These are phyloP conservation scores for Venustoraphidia nigricollis DNA, from an alignment of 2,888 invertebrate species.

Conservation along the genomic window DNA sequence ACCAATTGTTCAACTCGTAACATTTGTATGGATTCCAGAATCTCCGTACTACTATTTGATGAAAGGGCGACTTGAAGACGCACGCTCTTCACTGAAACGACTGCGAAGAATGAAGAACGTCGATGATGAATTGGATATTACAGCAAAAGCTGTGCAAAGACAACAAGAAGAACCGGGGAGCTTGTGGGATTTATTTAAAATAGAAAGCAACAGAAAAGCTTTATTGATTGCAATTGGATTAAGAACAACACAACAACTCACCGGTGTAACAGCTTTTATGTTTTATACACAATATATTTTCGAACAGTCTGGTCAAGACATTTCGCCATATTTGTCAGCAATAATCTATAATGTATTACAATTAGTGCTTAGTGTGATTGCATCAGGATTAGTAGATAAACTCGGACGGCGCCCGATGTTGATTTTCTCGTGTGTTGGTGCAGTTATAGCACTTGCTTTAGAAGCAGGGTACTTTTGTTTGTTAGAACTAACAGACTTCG, in stretches of 20 bases:
- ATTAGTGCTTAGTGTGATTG: slow-evolving; percentile 13
- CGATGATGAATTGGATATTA: slow-evolving; percentile 1
- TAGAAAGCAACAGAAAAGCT: slow-evolving; percentile 5
- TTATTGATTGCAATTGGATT: slow-evolving; percentile 1
- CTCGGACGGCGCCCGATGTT: slow-evolving; percentile 27
- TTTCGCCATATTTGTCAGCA: slow-evolving; percentile 16
- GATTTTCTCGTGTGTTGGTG: slow-evolving; percentile 16
- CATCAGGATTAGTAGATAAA: slow-evolving; percentile 3
- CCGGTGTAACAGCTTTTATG: slow-evolving; percentile 2
- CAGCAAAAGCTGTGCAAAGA: slow-evolving; percentile 1
- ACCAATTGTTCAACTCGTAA: slow-evolving; percentile 10
- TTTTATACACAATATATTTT: slow-evolving; percentile 12
- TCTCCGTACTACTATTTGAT: slow-evolving; percentile 12
- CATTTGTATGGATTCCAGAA: slow-evolving; percentile 11
- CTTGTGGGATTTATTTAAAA: slow-evolving; percentile 3
- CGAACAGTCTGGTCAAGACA: slow-evolving; percentile 11
- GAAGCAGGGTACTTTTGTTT: slow-evolving; percentile 1
- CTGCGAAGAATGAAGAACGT: slow-evolving; percentile 2
- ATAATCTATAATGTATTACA: slow-evolving; percentile 26
- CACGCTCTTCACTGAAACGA: slow-evolving; percentile 1
- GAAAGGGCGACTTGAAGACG: background rate
- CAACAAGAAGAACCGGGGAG: slow-evolving; percentile 3
- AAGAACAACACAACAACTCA: slow-evolving; percentile 4
- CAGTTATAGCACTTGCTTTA: background rate
- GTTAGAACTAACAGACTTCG: background rate